phyloP scores from a whole-genome alignment of 2,797 vertebrate species.

The Rhinophrynus dorsalis region DNA sequence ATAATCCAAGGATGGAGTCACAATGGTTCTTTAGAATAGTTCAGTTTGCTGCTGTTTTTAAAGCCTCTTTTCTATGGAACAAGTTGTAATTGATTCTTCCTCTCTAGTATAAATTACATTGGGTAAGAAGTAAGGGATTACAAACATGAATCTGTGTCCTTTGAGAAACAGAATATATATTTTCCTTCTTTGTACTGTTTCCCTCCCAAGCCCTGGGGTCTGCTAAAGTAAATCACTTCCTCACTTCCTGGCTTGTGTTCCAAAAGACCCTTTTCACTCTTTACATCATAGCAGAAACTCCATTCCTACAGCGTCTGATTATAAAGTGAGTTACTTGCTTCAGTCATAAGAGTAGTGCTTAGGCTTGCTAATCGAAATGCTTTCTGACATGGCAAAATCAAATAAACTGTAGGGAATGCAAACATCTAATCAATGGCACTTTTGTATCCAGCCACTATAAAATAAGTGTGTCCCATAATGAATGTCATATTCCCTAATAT shows the following conservation, averaged over 20 bases:
- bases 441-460: too few relatives aligned
- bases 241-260: conserved; percentile 45
- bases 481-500: too few relatives aligned
- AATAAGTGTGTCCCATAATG: too few relatives aligned
- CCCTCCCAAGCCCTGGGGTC: conserved; percentile 44
- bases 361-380: too few relatives aligned
- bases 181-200: conserved; percentile 27
- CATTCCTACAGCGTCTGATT: conserved; percentile 22
- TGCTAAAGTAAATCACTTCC: conserved; percentile 45
- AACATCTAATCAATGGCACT: too few relatives aligned
- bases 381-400: too few relatives aligned
- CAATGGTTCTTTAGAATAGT: too few relatives aligned
- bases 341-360: too few relatives aligned
- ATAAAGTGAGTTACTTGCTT: neutral
- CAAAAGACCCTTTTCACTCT: conserved; percentile 40
- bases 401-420: too few relatives aligned
- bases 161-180: conserved; percentile 42
- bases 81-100: conserved; percentile 18
- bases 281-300: conserved; percentile 31
- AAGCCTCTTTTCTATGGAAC: neutral
- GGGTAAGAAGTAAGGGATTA: conserved; percentile 12
- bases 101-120: neutral
- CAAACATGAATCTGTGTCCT: conserved; percentile 21
- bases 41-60: too few relatives aligned
- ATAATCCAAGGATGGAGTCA: too few relatives aligned